Evolutionary conservation across 2,113 vertebrate species (phyloP), one percentile per base, ranked within the genome.

Genomic region (Tor tambroides): DNA sequence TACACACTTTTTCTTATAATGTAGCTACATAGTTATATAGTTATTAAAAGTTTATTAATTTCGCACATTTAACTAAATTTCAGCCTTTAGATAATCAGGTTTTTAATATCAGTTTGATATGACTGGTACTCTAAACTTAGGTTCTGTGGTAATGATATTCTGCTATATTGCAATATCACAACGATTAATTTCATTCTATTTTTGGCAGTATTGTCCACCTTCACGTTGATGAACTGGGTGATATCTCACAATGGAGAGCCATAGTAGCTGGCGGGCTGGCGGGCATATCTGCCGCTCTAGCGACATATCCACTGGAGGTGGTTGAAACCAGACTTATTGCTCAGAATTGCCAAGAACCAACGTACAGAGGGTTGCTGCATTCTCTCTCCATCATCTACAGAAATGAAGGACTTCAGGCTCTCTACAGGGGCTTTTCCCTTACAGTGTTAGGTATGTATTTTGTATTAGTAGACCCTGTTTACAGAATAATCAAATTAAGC

Each of bases 361-460:
- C 95, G 0, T 99, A 99, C 5, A 79, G 92, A 1, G 96, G 98
- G 0, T 92, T 97, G 14, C 26, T 93, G 81, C 96, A 97, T 54
- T 95, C 96, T 5, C 93, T 98, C 23, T 95, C 94, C 61, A 96
- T 94, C 83, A 95, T 99, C 75, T 95, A 96, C 89, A 94, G 93
- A 30, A 94, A 94, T 1, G 98, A 99, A 92, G 98, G 98, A 30
- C 89, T 97, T 87, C 84, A 89, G 1, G 94, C 97, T 1, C 95
- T 99, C 87, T 99, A 99, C 87, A 95, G 96, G 87, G 98, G 98
- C 0, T 95, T 98, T 86, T 97, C 97, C 1, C 95, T 99, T 84
- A 96, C 97, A 56, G 88, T 98, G 85, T 87, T 99, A 92, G 98
- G 98, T 99, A 95, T 87, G n/a, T n/a, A 21, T 67, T 51, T 83